Evolutionary conservation across 2,113 vertebrate genomes (phyloP).

Genomic region (Calonectris borealis): DNA sequence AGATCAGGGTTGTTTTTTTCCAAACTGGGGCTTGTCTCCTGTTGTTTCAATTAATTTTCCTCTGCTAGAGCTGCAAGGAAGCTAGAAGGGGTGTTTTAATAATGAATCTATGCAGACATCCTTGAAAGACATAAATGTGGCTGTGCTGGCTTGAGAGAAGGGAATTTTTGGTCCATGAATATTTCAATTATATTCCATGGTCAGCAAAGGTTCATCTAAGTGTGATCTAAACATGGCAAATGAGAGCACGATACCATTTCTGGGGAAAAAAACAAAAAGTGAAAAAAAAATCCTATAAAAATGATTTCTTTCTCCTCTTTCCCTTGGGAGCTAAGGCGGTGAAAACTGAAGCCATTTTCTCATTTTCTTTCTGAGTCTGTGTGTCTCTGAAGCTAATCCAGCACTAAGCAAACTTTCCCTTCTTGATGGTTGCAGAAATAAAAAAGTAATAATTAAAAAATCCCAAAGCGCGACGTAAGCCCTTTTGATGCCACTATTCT

Average conservation of each 20-base stretch:
- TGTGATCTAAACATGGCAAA: background rate
- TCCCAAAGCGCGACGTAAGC: background rate
- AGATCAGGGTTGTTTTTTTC: background rate
- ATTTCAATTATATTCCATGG: background rate
- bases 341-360: background rate
- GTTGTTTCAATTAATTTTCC: background rate
- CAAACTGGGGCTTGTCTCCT: background rate
- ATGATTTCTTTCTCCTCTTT: background rate
- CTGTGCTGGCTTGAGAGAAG: background rate
- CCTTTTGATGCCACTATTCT: background rate
- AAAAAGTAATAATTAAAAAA: background rate
- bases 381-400: background rate
- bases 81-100: background rate
- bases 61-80: background rate
- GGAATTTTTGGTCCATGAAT: background rate
- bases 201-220: background rate
- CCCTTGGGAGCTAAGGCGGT: background rate
- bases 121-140: background rate
- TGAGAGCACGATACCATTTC: background rate
- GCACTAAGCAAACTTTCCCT: background rate
- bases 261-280: background rate
- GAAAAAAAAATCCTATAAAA: background rate
- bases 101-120: background rate
- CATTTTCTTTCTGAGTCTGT: background rate
- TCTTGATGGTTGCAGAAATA: background rate